These are phyloP conservation scores for Epinotia nisella DNA, from an alignment of 2,888 invertebrate species.

Conservation along the genomic window DNA sequence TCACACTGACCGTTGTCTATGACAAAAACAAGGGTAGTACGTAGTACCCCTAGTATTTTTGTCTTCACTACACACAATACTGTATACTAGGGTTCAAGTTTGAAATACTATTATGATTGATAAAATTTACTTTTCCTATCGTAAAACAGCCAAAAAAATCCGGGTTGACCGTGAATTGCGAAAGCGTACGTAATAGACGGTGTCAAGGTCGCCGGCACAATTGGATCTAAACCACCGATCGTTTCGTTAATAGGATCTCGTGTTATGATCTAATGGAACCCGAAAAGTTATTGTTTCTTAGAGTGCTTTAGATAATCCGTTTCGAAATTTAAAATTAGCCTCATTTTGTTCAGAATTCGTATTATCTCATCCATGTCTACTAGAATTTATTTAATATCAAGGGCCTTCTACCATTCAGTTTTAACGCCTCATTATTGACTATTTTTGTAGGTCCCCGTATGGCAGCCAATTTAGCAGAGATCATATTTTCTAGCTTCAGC, in stretches of 20 bases:
- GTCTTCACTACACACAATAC: no score
- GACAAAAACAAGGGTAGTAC: no score
- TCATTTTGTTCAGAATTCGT: conserved; percentile 10
- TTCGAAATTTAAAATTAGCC: conserved; percentile 29
- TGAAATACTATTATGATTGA: not conserved
- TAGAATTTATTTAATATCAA: not conserved
- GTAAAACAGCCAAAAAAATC: conserved; percentile 57
- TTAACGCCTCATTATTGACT: not conserved
- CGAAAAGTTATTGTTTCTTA: conserved; percentile 42
- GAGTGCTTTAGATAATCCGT: conserved; percentile 39
- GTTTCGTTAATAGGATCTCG: conserved; percentile 47
- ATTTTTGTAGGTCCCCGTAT: not conserved
- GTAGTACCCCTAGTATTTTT: no score
- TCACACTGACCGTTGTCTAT: no score
- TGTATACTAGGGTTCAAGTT: no score
- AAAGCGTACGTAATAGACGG: conserved; percentile 64
- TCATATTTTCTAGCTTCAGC: no score
- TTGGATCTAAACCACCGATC: conserved; percentile 50
- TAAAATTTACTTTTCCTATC: not conserved
- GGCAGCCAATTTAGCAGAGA: no score
- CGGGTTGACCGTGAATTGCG: conserved; percentile 69
- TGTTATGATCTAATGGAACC: conserved; percentile 44
- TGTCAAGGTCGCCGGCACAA: conserved; percentile 68
- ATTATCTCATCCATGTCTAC: not conserved
- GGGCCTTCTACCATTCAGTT: not conserved